These are phyloP conservation scores for Hyles vespertilio DNA, from an alignment of 1,140 invertebrate genomes.

Conservation along the genomic window DNA sequence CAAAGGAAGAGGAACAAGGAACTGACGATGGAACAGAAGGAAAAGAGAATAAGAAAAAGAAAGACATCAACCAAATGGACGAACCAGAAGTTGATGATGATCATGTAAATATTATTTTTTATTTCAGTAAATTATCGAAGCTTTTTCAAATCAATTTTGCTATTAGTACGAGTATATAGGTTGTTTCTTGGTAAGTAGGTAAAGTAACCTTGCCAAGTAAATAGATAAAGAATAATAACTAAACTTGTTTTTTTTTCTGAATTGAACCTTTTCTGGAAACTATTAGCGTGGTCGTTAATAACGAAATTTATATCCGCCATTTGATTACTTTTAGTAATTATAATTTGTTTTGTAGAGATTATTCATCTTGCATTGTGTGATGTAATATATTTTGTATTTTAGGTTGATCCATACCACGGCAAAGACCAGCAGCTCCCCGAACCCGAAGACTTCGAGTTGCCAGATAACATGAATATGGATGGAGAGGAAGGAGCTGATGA, in stretches of 20 bases:
- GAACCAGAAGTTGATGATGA: conserved; percentile 88
- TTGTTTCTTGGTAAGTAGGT: no score
- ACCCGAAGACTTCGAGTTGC: conserved; percentile 90
- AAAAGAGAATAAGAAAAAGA: conserved; percentile 78
- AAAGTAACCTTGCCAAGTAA: no score
- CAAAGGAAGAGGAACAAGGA: conserved; percentile 82
- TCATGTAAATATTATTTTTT: conserved; percentile 71
- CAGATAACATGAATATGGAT: conserved; percentile 89
- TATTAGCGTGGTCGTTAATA: no score
- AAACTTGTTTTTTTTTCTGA: no score
- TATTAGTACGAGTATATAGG: no score
- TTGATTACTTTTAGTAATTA: no score
- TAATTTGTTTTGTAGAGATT: no score
- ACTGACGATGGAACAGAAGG: conserved; percentile 78
- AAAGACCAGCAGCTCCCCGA: conserved; percentile 84
- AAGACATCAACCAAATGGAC: conserved; percentile 86
- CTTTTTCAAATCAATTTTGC: not conserved
- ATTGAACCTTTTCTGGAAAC: no score
- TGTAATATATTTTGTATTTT: conserved; percentile 10
- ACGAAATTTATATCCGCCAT: no score
- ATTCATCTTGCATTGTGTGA: no score
- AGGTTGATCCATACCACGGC: conserved; percentile 89
- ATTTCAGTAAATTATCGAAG: conserved; percentile 1
- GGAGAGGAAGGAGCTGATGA: conserved; percentile 80
- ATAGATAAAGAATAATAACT: no score